Percentiles rank a stretch among this genome's conserved stretches.
phyloP scores from a whole-genome alignment of 2,113 vertebrate genomes.

The Poeciliopsis turrubarensis region DNA sequence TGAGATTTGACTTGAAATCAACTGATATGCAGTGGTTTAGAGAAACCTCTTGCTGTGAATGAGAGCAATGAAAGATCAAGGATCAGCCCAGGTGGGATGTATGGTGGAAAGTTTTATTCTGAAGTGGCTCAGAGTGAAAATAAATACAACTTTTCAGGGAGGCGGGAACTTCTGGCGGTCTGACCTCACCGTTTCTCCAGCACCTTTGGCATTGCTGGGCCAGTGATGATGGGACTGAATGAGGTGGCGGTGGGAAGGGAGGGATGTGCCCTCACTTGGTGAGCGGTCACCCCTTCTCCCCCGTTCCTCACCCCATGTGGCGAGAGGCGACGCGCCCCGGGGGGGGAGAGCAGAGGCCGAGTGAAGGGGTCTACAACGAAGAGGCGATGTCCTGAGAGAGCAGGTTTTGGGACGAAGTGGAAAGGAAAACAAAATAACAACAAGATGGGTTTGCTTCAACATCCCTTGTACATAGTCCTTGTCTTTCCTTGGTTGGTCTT shows the following conservation, averaged over 20 bases:
- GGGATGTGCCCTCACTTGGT: slow-evolving; percentile 81
- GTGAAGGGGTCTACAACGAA: slow-evolving; percentile 47
- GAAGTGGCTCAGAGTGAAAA: slow-evolving; percentile 79
- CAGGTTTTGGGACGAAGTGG: slow-evolving; percentile 53
- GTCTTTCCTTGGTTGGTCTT: slow-evolving; percentile 83
- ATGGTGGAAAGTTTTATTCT: slow-evolving; percentile 86
- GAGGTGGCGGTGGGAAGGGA: slow-evolving; percentile 77
- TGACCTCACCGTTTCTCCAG: slow-evolving; percentile 69
- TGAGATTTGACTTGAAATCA: not conserved
- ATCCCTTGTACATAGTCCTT: slow-evolving; percentile 83
- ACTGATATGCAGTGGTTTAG: not conserved
- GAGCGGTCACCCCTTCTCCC: slow-evolving; percentile 79
- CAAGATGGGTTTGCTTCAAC: slow-evolving; percentile 76
- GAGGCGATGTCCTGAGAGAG: slow-evolving; percentile 59
- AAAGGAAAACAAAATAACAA: slow-evolving; percentile 75
- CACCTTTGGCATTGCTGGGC: slow-evolving; percentile 78
- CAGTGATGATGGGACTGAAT: slow-evolving; percentile 75
- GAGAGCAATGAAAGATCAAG: slow-evolving; percentile 60
- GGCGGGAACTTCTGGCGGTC: slow-evolving; percentile 66
- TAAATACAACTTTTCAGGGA: slow-evolving; percentile 75
- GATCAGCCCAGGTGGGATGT: slow-evolving; percentile 68
- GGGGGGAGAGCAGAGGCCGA: slow-evolving; percentile 51
- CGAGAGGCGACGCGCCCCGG: slow-evolving; percentile 64
- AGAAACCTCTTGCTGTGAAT: not conserved
- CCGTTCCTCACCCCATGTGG: slow-evolving; percentile 77